Conservation (phyloP, 2,888 invertebrate species). For the Desoria tigrina region DNA sequence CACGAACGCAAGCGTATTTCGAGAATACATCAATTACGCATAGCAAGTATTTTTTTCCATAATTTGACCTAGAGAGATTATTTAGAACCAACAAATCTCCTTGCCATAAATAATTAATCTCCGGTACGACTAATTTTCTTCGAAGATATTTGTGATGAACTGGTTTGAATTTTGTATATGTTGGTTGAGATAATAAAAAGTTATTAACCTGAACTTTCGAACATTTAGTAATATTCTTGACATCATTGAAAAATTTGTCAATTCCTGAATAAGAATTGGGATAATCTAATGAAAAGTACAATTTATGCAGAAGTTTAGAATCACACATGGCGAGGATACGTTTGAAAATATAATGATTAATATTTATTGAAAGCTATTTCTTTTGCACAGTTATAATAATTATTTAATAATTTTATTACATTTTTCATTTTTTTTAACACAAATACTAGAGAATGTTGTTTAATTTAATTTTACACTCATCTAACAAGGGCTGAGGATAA, state of each 20-base stretch:
- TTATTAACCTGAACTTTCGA: not conserved
- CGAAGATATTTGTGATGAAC: not conserved
- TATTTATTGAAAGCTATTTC: too few relatives aligned
- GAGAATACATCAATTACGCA: slow-evolving; percentile 40
- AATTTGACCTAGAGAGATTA: slow-evolving; percentile 24
- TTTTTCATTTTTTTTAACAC: too few relatives aligned
- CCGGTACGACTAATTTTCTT: not conserved
- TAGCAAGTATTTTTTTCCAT: slow-evolving; percentile 32
- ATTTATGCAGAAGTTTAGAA: not conserved
- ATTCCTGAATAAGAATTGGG: slow-evolving; percentile 13
- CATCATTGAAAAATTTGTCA: slow-evolving; percentile 1
- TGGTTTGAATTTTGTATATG: slow-evolving; percentile 11
- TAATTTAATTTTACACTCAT: too few relatives aligned
- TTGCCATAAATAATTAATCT: slow-evolving; percentile 31
- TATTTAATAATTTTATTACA: too few relatives aligned
- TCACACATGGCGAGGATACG: too few relatives aligned
- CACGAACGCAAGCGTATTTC: slow-evolving; percentile 40
- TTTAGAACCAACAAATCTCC: slow-evolving; percentile 29
- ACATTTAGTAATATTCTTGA: not conserved
- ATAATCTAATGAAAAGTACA: slow-evolving; percentile 15
- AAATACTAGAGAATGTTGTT: too few relatives aligned
- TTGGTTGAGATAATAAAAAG: not conserved
- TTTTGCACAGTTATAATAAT: too few relatives aligned
- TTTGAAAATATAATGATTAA: too few relatives aligned
- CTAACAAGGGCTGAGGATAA: too few relatives aligned